Percentiles rank a stretch among this genome's conserved stretches.
Conservation (phyloP, 2,113 vertebrate species). For the Lepus americanus region DNA sequence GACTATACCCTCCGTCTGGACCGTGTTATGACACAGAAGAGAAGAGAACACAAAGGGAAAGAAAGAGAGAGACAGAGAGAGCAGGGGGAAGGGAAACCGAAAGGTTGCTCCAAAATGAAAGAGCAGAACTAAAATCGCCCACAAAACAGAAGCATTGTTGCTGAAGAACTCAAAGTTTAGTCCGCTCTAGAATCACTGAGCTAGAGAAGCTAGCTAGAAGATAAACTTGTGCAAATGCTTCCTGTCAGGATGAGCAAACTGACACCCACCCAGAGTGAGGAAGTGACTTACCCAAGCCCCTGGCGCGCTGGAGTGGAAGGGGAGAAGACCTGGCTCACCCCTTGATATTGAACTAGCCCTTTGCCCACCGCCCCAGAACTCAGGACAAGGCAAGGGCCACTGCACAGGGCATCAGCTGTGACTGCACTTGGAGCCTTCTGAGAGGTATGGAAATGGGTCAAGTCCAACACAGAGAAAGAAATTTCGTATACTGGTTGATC, state of each 20-base stretch:
- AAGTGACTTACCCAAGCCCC: neutral
- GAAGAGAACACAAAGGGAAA: neutral
- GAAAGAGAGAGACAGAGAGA: neutral
- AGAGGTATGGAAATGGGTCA: neutral
- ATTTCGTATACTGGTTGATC: neutral
- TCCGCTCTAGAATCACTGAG: neutral
- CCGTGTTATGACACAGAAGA: neutral
- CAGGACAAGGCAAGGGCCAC: neutral
- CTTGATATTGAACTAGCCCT: neutral
- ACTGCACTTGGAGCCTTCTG: neutral
- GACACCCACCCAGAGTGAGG: neutral
- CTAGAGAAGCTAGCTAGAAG: constrained; percentile 14
- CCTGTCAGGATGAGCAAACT: neutral
- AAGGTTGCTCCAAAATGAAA: neutral
- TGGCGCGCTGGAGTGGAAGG: neutral
- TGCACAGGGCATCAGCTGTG: neutral
- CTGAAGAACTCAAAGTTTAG: constrained; percentile 36
- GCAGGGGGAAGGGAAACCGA: neutral
- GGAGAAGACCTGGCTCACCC: neutral
- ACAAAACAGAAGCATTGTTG: neutral
- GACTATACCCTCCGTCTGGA: neutral
- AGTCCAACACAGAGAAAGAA: neutral
- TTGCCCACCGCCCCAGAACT: neutral
- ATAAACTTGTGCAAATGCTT: neutral
- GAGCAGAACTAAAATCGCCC: neutral